These are phyloP conservation scores for Chaetodon trifascialis DNA, from an alignment of 2,113 vertebrate species.

Conservation along the genomic window DNA sequence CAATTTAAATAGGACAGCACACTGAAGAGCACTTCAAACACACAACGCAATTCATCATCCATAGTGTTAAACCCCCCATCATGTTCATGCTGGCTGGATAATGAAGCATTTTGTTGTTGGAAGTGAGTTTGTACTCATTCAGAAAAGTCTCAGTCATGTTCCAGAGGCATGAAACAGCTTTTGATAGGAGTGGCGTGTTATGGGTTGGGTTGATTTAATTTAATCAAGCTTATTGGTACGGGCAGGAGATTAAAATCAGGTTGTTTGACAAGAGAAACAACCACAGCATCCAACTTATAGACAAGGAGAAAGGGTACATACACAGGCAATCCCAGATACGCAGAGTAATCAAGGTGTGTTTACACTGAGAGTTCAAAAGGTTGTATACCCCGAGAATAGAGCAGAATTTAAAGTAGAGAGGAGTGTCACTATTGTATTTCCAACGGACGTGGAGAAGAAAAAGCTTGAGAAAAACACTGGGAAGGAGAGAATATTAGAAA, in stretches of 20 bases:
- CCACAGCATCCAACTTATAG: neutral
- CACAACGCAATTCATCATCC: conserved; percentile 64
- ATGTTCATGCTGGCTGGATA: conserved; percentile 51
- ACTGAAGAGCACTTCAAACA: conserved; percentile 56
- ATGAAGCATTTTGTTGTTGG: conserved; percentile 72
- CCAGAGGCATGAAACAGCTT: conserved; percentile 69
- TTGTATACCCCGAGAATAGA: conserved; percentile 3
- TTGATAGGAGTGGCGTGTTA: conserved; percentile 37
- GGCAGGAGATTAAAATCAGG: conserved; percentile 42
- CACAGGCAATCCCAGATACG: neutral
- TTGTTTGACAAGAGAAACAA: conserved; percentile 10
- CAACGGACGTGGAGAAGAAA: neutral
- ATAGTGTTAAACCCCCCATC: conserved; percentile 54
- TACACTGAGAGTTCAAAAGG: conserved; percentile 12
- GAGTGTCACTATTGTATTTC: neutral
- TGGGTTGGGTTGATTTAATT: conserved; percentile 38
- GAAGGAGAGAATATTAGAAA: neutral
- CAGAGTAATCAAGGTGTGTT: conserved; percentile 24
- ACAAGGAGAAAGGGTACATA: neutral
- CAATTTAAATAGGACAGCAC: conserved; percentile 68
- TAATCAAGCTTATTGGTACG: conserved; percentile 52
- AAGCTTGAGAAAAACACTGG: neutral
- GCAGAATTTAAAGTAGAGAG: conserved; percentile 15
- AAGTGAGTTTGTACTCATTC: conserved; percentile 60
- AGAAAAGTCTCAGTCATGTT: conserved; percentile 67